phyloP scores from a whole-genome alignment of 2,797 vertebrate genomes.

The Pempheris klunzingeri region DNA sequence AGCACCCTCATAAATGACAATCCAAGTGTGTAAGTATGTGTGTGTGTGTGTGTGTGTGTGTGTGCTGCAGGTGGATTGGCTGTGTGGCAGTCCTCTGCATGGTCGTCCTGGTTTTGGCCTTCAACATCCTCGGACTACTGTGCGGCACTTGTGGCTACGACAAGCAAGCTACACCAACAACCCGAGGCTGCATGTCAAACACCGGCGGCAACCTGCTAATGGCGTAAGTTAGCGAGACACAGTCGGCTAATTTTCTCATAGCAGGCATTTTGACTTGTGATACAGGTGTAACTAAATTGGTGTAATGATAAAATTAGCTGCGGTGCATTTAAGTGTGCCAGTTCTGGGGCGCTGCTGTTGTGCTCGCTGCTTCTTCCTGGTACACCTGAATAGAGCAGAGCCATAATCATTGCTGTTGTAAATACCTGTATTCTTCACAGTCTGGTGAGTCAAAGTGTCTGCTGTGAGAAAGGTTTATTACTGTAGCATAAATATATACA shows the following conservation, averaged over 20 bases:
- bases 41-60: slow-evolving; percentile 30
- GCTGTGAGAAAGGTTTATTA: neutral
- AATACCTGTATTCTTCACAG: too few species aligned
- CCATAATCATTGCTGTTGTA: neutral
- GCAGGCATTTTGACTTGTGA: neutral
- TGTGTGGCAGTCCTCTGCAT: slow-evolving; percentile 90
- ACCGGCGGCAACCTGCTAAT: slow-evolving; percentile 96
- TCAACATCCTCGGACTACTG: slow-evolving; percentile 92
- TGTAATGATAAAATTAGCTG: neutral
- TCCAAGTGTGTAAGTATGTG: slow-evolving; percentile 10
- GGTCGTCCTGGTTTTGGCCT: slow-evolving; percentile 90
- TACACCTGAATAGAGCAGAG: neutral
- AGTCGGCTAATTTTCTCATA: neutral
- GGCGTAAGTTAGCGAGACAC: slow-evolving; percentile 88
- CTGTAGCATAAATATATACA: neutral
- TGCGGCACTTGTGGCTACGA: slow-evolving; percentile 93
- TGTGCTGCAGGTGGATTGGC: slow-evolving; percentile 89
- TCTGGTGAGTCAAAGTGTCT: too few species aligned
- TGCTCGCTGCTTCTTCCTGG: neutral
- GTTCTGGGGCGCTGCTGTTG: neutral
- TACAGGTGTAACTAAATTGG: neutral
- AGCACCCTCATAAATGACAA: neutral
- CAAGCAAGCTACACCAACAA: slow-evolving; percentile 92
- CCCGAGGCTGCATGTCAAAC: slow-evolving; percentile 94
- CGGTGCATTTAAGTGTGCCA: neutral